Evolutionary conservation across 2,888 invertebrate genomes (phyloP).

Genomic region (Thalpophila matura): DNA sequence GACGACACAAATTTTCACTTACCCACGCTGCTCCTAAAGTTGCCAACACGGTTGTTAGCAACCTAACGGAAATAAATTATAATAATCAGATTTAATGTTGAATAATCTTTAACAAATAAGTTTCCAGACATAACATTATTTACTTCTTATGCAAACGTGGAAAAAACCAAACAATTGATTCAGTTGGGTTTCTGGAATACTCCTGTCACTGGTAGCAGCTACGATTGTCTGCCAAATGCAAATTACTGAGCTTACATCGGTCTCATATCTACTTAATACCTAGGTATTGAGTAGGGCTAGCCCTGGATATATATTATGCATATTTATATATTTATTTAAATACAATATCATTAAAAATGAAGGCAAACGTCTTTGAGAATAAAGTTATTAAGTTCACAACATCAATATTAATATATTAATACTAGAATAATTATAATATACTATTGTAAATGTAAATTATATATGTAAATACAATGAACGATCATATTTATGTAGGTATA

Average conservation of each 20-base stretch:
- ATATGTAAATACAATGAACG: no score
- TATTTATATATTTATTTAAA: constrained; percentile 46
- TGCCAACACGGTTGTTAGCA: background rate
- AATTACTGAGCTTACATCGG: constrained; percentile 6
- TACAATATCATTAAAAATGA: constrained; percentile 68
- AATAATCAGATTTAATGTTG: no score
- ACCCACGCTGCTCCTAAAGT: background rate
- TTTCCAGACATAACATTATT: no score
- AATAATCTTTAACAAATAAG: no score
- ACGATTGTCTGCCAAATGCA: background rate
- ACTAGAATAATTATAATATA: constrained; percentile 50
- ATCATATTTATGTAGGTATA: constrained; percentile 49
- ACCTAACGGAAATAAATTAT: no score
- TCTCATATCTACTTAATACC: constrained; percentile 9
- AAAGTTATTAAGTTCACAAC: constrained; percentile 70
- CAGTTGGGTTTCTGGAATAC: constrained; percentile 19
- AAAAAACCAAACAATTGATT: no score
- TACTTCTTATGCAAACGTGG: no score
- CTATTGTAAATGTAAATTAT: constrained; percentile 48
- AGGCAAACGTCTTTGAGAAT: constrained; percentile 75
- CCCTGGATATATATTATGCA: constrained; percentile 37
- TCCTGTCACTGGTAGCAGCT: constrained; percentile 13
- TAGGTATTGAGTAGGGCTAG: no score
- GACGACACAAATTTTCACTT: background rate
- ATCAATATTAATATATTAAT: constrained; percentile 61